phyloP scores from a whole-genome alignment of 2,888 invertebrate species.

The Mimumesa dahlbomi region DNA sequence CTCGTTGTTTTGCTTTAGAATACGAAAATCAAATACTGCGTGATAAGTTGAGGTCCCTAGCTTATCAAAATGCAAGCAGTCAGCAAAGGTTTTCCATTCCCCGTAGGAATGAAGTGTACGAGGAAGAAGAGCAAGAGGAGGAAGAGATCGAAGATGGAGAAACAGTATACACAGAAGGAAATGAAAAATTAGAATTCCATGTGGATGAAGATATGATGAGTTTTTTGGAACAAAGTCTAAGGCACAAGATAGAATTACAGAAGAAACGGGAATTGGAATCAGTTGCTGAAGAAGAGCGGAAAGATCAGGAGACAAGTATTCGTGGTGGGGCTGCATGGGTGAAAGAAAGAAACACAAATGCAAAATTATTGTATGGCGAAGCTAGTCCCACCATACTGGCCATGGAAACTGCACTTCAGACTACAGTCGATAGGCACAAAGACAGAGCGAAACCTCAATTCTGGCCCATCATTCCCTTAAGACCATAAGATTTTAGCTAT shows the following conservation, averaged over 20 bases:
- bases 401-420: constrained; percentile 87
- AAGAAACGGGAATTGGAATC: constrained; percentile 62
- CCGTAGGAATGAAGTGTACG: background rate
- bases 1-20: constrained; percentile 75
- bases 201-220: constrained; percentile 85
- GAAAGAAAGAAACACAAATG: constrained; percentile 77
- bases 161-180: constrained; percentile 53
- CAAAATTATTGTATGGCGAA: constrained; percentile 84
- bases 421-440: constrained; percentile 84
- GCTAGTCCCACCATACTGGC: constrained; percentile 86
- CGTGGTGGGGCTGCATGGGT: constrained; percentile 67
- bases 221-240: constrained; percentile 84
- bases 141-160: constrained; percentile 65
- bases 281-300: constrained; percentile 25
- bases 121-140: constrained; percentile 30
- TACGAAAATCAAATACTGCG: constrained; percentile 71
- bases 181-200: constrained; percentile 81
- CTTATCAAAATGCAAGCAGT: background rate
- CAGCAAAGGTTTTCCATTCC: background rate
- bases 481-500: constrained; percentile 58
- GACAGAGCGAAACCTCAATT: constrained; percentile 84
- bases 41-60: constrained; percentile 49
- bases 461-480: constrained; percentile 89
- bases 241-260: constrained; percentile 81
- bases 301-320: constrained; percentile 34